Evolutionary conservation across 2,113 vertebrate genomes (phyloP).

Genomic region (Phyllostomus discolor): DNA sequence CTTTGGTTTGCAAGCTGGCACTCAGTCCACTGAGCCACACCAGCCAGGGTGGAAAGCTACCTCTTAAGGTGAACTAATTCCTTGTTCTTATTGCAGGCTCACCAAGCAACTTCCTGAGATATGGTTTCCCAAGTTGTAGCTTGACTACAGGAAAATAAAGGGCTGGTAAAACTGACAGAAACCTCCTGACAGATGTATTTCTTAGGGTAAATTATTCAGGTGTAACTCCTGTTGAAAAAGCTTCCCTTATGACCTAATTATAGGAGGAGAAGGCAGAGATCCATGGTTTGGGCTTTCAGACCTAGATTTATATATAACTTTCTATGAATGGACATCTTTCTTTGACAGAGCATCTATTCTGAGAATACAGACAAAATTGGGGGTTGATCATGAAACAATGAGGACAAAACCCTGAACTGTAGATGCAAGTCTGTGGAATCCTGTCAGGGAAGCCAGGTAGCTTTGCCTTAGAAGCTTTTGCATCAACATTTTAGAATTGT

Average conservation of each 20-base stretch:
- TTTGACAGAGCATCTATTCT: conserved; percentile 11
- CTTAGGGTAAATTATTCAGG: conserved; percentile 1
- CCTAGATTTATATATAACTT: background rate
- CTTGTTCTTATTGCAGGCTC: conserved; percentile 15
- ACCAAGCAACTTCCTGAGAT: background rate
- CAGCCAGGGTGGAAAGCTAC: background rate
- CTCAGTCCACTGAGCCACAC: too few species aligned
- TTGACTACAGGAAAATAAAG: background rate
- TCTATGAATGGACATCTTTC: conserved; percentile 6
- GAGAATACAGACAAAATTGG: background rate
- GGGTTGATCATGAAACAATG: background rate
- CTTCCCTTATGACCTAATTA: background rate
- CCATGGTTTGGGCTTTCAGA: background rate
- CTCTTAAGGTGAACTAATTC: conserved; percentile 18
- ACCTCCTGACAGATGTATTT: conserved; percentile 17
- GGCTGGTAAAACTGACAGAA: background rate
- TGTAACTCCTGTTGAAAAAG: background rate
- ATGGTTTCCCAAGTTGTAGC: conserved; percentile 10
- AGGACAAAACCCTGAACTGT: background rate
- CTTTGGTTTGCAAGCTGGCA: too few species aligned
- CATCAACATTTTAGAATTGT: background rate
- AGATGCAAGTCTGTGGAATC: background rate
- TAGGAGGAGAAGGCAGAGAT: background rate
- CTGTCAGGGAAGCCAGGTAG: background rate
- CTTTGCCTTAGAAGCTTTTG: conserved; percentile 5